Percentiles rank a stretch among this genome's conserved stretches.
These are phyloP conservation scores for Mustela lutreola DNA, from an alignment of 2,113 vertebrate species.

Conservation along the genomic window DNA sequence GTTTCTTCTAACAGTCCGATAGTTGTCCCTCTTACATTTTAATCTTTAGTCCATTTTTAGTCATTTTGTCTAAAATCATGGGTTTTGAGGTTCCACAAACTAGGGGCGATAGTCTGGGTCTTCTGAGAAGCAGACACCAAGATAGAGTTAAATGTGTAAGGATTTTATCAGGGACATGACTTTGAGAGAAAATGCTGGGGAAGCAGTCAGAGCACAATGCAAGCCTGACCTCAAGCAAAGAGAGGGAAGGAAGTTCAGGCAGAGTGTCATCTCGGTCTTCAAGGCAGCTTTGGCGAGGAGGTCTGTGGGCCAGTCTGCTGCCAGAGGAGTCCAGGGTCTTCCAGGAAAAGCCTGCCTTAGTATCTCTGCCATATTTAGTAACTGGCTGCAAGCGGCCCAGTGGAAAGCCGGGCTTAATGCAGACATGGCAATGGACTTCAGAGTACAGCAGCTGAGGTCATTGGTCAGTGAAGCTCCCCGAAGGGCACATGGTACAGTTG, in stretches of 20 bases:
- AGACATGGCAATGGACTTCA: not conserved
- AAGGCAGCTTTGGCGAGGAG: not conserved
- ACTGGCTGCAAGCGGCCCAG: not conserved
- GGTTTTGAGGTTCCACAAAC: constrained; percentile 12
- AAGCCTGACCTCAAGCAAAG: not conserved
- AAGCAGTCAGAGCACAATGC: not conserved
- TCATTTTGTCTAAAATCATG: not conserved
- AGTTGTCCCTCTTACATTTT: constrained; percentile 24
- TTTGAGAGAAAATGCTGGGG: not conserved
- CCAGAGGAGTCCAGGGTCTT: not conserved
- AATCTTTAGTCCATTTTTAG: not conserved
- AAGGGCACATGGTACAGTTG: not conserved
- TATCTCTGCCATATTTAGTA: not conserved
- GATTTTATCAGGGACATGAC: not conserved
- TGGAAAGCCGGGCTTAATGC: not conserved
- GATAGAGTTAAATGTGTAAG: not conserved
- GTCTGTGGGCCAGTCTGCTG: not conserved
- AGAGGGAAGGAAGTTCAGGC: not conserved
- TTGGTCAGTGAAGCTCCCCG: not conserved
- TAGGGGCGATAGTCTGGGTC: not conserved
- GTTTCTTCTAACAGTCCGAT: constrained; percentile 11
- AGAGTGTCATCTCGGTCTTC: not conserved
- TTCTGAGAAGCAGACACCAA: not conserved
- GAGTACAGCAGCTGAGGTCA: not conserved
- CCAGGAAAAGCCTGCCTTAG: not conserved